Evolutionary conservation across 2,888 invertebrate species (phyloP).

Genomic region (Spilarctia lutea): DNA sequence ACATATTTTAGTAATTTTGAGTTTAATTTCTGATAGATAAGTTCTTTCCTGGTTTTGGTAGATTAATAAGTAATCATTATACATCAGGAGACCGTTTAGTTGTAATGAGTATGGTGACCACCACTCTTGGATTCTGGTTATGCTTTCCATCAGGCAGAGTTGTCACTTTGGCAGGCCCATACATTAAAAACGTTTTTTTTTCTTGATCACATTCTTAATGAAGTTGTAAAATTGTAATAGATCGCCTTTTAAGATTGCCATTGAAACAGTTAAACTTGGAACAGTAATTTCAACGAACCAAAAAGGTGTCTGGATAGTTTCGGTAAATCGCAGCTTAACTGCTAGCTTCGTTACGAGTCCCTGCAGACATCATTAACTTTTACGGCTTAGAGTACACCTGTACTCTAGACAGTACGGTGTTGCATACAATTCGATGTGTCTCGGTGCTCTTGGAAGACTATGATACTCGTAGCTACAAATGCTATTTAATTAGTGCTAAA

Average conservation of each 20-base stretch:
- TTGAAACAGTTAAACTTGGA: background rate
- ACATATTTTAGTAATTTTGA: background rate
- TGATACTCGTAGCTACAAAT: background rate
- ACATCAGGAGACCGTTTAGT: background rate
- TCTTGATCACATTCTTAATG: background rate
- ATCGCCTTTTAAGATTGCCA: background rate
- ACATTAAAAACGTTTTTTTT: too few relatives aligned
- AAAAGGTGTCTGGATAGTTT: constrained; percentile 1
- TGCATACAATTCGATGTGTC: constrained; percentile 16
- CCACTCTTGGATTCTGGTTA: too few relatives aligned
- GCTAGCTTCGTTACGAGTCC: constrained; percentile 4
- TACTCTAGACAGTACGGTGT: constrained; percentile 11
- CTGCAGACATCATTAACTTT: constrained; percentile 21
- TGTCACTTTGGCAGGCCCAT: too few relatives aligned
- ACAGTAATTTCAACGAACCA: background rate
- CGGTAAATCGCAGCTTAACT: constrained; percentile 1
- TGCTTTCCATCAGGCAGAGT: too few relatives aligned
- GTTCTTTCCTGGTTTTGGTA: too few relatives aligned
- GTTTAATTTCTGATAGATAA: background rate
- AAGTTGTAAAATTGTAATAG: background rate
- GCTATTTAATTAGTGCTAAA: background rate
- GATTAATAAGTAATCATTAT: background rate
- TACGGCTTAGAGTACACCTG: constrained; percentile 8
- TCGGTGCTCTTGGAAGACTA: background rate
- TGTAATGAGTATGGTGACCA: too few relatives aligned